Evolutionary conservation across 2,888 invertebrate genomes (phyloP).

Genomic region (Syrphus vitripennis): DNA sequence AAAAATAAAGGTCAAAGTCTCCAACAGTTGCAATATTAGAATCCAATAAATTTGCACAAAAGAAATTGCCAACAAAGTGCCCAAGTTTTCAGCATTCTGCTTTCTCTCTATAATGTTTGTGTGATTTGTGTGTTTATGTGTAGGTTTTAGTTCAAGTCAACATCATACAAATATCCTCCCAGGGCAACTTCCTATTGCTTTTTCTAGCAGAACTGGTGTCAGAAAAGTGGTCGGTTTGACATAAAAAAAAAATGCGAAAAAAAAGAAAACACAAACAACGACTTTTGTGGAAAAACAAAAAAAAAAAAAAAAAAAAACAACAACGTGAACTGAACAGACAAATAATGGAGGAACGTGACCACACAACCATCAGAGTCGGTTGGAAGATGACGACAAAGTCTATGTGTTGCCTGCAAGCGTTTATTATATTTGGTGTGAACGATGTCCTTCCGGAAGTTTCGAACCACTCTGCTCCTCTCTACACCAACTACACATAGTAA

Average conservation of each 20-base stretch:
- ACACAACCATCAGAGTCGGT: constrained; percentile 33
- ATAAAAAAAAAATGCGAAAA: constrained; percentile 10
- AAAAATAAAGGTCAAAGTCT: constrained; percentile 48
- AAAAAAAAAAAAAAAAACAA: constrained; percentile 11
- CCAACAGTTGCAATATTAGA: constrained; percentile 67
- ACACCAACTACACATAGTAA: not conserved
- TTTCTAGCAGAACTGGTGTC: constrained; percentile 27
- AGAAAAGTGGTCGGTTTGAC: constrained; percentile 31
- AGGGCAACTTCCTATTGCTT: constrained; percentile 52
- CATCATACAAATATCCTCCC: constrained; percentile 15
- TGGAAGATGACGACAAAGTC: not conserved
- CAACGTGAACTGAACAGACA: constrained; percentile 67
- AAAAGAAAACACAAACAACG: constrained; percentile 12
- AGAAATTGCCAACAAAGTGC: constrained; percentile 80
- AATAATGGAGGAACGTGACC: constrained; percentile 67
- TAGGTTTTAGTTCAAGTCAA: not conserved
- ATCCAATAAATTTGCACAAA: constrained; percentile 73
- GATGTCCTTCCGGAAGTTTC: constrained; percentile 56
- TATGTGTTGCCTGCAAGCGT: constrained; percentile 41
- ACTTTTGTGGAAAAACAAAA: constrained; percentile 28
- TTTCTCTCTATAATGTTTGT: not conserved
- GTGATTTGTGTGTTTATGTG: not conserved
- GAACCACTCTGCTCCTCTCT: not conserved
- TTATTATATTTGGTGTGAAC: constrained; percentile 69
- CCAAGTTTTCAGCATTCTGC: constrained; percentile 50